Evolutionary conservation across 2,888 invertebrate genomes (phyloP), one percentile per base, ranked within the genome.

Genomic region (Teleogryllus oceanicus): DNA sequence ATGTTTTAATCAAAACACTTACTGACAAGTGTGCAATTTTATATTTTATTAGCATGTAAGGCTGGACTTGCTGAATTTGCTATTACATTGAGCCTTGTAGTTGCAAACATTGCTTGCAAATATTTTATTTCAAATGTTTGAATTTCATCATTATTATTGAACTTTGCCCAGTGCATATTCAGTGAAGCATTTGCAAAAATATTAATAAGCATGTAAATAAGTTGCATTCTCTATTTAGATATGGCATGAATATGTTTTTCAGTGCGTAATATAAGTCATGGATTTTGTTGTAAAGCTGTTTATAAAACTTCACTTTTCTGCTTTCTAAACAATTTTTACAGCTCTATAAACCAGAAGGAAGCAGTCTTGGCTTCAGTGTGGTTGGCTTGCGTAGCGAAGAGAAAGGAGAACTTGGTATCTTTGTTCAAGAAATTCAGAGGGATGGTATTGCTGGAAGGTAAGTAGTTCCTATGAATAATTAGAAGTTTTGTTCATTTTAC

Each of bases 321-420:
- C 18, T n/a, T 74, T 74, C 20, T 74, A 74, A 74, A 74, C 20
- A 13, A 20, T 76, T 78, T 75, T 83, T 84, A 11, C 85, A 91
- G 88, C 85, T 92, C 75, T 90, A 88, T 85, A 92, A 92, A 85
- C 90, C 91, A 1, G 92, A 92, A 86, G 91, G 88, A 82, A 89
- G 87, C 85, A 94, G 93, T 85, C 90, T 92, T 84, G 94, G 91
- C 82, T 94, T 94, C 90, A 92, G 90, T 86, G 92, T 91, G 83
- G 91, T 89, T 84, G 93, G 89, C 8, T 87, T 92, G 78, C 88
- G 89, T 81, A 89, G 89, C 83, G 91, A 91, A 84, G 90, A 90
- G 83, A 88, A 90, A 83, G 91, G 90, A n/a, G 91, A 92, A 83
- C 87, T 91, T 21, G 92, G 92, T 37, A 92, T 92, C 84, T 92